A percentile compares a stretch with the other conserved stretches of the same genome.
Evolutionary conservation across 2,888 invertebrate genomes (phyloP).

Genomic region (Sicus ferrugineus): DNA sequence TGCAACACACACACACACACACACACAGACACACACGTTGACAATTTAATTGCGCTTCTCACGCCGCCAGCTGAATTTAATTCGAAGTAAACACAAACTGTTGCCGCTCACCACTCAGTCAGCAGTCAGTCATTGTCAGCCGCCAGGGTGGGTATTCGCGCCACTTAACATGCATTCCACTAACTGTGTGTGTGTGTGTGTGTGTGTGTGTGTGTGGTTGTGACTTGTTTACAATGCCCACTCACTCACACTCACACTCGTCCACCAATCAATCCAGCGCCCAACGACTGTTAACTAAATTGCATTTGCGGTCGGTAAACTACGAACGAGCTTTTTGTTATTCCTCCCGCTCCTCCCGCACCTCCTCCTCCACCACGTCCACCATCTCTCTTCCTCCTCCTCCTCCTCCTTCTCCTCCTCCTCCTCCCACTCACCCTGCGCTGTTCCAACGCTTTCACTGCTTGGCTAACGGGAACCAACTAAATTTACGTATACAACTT

Average conservation of each 20-base stretch:
- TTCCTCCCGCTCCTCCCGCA: background rate
- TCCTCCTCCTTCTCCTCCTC: background rate
- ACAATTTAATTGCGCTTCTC: background rate
- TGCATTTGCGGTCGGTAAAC: constrained; percentile 28
- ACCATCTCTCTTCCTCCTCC: no score
- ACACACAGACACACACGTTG: background rate
- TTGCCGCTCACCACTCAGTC: background rate
- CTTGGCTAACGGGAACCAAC: no score
- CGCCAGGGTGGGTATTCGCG: background rate
- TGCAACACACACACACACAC: background rate
- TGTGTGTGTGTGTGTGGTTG: no score
- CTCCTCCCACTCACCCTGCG: no score
- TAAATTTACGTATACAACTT: no score
- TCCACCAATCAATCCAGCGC: background rate
- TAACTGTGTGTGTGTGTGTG: no score
- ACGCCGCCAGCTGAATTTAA: background rate
- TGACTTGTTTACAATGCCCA: no score
- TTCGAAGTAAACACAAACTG: background rate
- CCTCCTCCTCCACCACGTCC: no score
- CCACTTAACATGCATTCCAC: no score
- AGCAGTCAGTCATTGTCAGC: background rate
- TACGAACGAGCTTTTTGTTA: background rate
- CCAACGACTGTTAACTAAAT: constrained; percentile 10
- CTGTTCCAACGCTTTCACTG: no score
- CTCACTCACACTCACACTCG: background rate